These are phyloP conservation scores for Monarcha castaneiventris DNA, from an alignment of 2,113 vertebrate species.

Conservation along the genomic window DNA sequence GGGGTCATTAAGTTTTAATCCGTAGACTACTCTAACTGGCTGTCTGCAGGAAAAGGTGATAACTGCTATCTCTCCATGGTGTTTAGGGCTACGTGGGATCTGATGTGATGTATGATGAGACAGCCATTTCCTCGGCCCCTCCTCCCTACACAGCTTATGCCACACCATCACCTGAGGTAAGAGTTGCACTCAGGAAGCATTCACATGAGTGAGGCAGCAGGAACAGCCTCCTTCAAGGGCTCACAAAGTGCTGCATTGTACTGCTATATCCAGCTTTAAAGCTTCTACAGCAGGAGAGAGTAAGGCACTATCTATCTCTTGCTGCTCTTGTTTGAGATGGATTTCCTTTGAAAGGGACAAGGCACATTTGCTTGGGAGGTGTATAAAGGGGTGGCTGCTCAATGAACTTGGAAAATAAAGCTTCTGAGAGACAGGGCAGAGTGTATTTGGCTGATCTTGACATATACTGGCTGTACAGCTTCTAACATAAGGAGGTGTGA, in stretches of 20 bases:
- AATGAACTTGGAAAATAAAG: neutral
- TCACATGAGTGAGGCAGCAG: neutral
- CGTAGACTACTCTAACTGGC: neutral
- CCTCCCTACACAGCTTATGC: conserved; percentile 77
- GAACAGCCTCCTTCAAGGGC: neutral
- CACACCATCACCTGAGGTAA: conserved; percentile 76
- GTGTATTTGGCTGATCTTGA: neutral
- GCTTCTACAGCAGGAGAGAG: neutral
- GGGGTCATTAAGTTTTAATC: neutral
- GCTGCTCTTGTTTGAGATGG: neutral
- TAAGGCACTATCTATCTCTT: neutral
- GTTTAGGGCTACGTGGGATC: conserved; percentile 71
- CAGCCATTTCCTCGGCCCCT: conserved; percentile 68
- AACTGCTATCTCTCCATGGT: neutral
- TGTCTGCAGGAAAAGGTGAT: neutral
- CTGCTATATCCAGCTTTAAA: neutral
- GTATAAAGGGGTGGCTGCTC: neutral
- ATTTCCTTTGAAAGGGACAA: neutral
- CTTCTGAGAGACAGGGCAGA: neutral
- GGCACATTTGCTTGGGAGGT: neutral
- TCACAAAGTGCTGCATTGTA: neutral
- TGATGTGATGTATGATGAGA: conserved; percentile 73
- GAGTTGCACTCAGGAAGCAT: neutral
- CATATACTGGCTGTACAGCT: neutral
- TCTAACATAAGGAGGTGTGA: neutral